Evolutionary conservation across 2,797 vertebrate species (phyloP), one percentile per base, ranked within the genome.

Genomic region (Anguilla obscura): DNA sequence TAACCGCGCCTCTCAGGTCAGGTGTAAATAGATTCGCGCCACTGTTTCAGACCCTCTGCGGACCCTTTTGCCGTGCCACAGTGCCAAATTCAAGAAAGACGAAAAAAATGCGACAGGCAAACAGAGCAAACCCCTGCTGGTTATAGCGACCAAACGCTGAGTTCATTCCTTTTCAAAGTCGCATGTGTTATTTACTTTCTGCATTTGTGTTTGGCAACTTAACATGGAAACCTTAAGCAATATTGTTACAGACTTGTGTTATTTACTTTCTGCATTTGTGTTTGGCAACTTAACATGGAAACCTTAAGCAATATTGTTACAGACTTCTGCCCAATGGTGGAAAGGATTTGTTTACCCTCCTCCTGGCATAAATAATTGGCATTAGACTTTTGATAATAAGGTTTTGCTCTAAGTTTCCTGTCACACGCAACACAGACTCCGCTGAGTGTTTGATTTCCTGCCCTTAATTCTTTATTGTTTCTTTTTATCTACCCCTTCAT

Each of bases 1-100:
- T 85, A 56, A 88, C 63, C 36, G 48, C 8, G 40, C 36, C 85
- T 71, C 40, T n/a, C 21, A 86, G 63, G 45, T 88, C 60, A 54
- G 71, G 56, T 40, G 63, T 71, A 74, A 50, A 50, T 40, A 54
- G 16, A 71, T 52, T 84, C 27, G 5, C 48, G 48, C 84, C 87
- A 74, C n/a, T 9, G 45, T 2, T 58, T 33, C 50, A 16, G 0
- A 33, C 27, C 16, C 63, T 54, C 54, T 21, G 36, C 4, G 7
- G 30, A 16, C 6, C 14, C 30, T 60, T 30, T 45, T 18, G 12
- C 27, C 40, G 6, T 85, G 54, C 14, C 16, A 50, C 79, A 9
- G 27, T 16, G 33, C 76, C 16, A 12, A 21, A 24, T 80, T 74
- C 14, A 74, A 18, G 30, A 74, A 30, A 33, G n/a, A 30, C 12